Percentiles rank a stretch among this genome's conserved stretches.
phyloP scores from a whole-genome alignment of 2,113 vertebrate genomes.

The Paracanthobrama guichenoti region DNA sequence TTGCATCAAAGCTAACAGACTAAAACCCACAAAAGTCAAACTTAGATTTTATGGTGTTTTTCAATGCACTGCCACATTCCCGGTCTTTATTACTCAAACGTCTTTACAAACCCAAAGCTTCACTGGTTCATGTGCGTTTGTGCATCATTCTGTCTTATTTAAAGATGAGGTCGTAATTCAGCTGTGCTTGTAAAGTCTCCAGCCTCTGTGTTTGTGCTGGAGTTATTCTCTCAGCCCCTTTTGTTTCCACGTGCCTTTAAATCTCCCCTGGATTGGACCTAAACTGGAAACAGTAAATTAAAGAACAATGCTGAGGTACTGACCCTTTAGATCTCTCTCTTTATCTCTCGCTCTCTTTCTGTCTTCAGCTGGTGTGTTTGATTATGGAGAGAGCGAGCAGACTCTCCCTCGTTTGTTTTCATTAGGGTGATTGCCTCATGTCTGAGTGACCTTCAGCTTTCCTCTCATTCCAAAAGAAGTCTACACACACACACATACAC shows the following conservation, averaged over 20 bases:
- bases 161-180: constrained; percentile 58
- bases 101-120: neutral
- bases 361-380: constrained; percentile 64
- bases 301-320: constrained; percentile 32
- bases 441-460: constrained; percentile 78
- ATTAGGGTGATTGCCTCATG: constrained; percentile 80
- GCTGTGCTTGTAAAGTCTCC: constrained; percentile 22
- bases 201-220: constrained; percentile 14
- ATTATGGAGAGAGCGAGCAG: constrained; percentile 68
- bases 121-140: constrained; percentile 5
- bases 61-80: neutral
- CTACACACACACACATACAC: constrained; percentile 59
- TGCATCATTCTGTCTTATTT: constrained; percentile 40
- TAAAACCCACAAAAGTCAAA: neutral
- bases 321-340: constrained; percentile 27
- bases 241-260: constrained; percentile 58
- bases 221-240: constrained; percentile 57
- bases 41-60: neutral
- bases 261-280: constrained; percentile 34
- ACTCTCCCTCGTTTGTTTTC: constrained; percentile 79
- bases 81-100: neutral
- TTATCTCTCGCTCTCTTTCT: constrained; percentile 13
- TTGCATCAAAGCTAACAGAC: neutral
- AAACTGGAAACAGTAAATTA: constrained; percentile 45
- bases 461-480: constrained; percentile 54